Conservation (phyloP, 2,888 invertebrate species). For the Athrips mouffetella region DNA sequence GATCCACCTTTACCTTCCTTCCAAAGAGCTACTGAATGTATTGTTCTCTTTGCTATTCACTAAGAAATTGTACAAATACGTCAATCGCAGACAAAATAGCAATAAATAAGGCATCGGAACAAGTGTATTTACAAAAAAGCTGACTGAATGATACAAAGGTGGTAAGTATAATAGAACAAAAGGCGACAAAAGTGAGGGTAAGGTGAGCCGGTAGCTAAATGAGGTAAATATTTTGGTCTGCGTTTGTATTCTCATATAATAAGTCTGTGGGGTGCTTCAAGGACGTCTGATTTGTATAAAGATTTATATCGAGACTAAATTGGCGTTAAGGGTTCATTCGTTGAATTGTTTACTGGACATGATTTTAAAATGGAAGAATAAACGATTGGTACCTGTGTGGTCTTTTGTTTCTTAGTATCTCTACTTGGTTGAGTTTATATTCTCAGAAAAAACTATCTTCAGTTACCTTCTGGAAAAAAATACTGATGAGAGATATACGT, state of each 20-base stretch:
- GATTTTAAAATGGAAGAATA: no score
- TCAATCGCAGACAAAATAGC: neutral
- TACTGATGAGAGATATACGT: no score
- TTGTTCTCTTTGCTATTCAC: neutral
- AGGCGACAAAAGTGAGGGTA: no score
- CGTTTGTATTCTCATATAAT: neutral
- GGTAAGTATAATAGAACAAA: neutral
- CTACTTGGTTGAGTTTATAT: no score
- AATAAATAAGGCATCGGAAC: neutral
- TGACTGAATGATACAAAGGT: neutral
- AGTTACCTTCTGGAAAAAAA: no score
- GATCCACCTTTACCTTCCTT: neutral
- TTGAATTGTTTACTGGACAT: no score
- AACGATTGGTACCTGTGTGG: no score
- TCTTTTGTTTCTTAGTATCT: no score
- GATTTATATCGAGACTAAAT: neutral
- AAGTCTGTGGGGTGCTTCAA: constrained; percentile 1
- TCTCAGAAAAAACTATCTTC: no score
- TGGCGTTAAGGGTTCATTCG: neutral
- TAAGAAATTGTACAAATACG: neutral
- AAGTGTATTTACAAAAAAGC: neutral
- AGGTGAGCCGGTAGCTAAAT: constrained; percentile 4
- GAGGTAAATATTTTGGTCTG: constrained; percentile 15
- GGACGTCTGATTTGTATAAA: neutral
- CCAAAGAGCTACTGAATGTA: neutral